Conservation (phyloP, 2,113 vertebrate genomes). For the Notarius quadriscutis region DNA sequence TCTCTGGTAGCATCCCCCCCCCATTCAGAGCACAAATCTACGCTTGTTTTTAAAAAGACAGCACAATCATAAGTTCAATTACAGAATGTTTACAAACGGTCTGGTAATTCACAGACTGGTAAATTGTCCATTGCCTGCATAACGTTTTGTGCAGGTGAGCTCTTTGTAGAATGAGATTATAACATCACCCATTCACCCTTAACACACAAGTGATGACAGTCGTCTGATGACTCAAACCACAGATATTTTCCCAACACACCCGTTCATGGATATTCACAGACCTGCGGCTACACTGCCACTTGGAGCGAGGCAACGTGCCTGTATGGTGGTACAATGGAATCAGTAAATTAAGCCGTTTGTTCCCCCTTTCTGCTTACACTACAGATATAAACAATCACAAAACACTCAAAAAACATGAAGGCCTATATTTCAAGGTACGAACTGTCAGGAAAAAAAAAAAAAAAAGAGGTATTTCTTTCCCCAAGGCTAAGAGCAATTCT, state of each 20-base stretch:
- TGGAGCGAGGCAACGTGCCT: background rate
- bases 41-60: background rate
- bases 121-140: no score
- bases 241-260: slow-evolving; percentile 23
- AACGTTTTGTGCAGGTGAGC: background rate
- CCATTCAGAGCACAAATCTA: background rate
- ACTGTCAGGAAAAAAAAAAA: no score
- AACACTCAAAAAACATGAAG: background rate
- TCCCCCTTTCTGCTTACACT: background rate
- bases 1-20: background rate
- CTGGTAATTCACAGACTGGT: no score
- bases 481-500: background rate
- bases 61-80: background rate
- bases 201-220: slow-evolving; percentile 24
- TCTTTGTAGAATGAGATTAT: background rate
- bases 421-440: no score
- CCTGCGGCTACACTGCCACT: background rate
- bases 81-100: background rate
- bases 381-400: background rate
- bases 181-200: background rate
- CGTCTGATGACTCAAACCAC: slow-evolving; percentile 23
- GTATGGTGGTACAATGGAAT: background rate
- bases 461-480: background rate
- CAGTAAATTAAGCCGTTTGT: no score
- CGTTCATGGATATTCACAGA: background rate